Evolutionary conservation across 1,140 invertebrate genomes (phyloP).

Genomic region (Ceratosolen solmsi): DNA sequence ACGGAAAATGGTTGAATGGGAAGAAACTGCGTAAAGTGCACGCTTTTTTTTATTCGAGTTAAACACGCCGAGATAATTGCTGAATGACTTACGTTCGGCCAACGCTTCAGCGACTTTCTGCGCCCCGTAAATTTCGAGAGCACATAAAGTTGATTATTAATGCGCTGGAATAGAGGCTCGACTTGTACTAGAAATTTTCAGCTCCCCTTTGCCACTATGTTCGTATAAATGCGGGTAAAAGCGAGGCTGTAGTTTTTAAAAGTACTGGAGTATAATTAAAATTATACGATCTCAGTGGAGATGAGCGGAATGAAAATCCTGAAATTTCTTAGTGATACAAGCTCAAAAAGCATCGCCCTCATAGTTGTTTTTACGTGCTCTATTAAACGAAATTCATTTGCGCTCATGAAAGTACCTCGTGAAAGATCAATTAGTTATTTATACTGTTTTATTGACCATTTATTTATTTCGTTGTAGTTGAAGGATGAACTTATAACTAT

Average conservation of each 20-base stretch:
- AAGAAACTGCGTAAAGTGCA: not conserved
- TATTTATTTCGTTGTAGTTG: not conserved
- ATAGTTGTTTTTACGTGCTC: conserved; percentile 37
- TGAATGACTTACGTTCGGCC: conserved; percentile 46
- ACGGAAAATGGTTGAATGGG: not conserved
- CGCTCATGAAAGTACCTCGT: conserved; percentile 32
- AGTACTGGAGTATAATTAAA: conserved; percentile 54
- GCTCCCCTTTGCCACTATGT: not conserved
- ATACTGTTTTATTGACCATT: conserved; percentile 29
- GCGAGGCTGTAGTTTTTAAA: conserved; percentile 49
- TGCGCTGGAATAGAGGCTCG: not conserved
- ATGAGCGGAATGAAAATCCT: conserved; percentile 28
- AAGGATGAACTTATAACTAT: not conserved
- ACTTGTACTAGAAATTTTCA: conserved; percentile 5
- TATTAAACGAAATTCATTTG: conserved; percentile 44
- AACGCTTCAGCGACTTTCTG: not conserved
- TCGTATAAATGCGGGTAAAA: not conserved
- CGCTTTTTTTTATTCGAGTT: conserved; percentile 45
- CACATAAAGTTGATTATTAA: conserved; percentile 47
- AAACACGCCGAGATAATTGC: conserved; percentile 52
- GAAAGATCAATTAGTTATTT: conserved; percentile 49
- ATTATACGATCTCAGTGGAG: conserved; percentile 42
- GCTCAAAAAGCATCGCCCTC: not conserved
- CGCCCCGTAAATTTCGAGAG: conserved; percentile 25
- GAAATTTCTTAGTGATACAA: conserved; percentile 53